Evolutionary conservation across 2,113 vertebrate species (phyloP).

Genomic region (Hippopotamus amphibius): DNA sequence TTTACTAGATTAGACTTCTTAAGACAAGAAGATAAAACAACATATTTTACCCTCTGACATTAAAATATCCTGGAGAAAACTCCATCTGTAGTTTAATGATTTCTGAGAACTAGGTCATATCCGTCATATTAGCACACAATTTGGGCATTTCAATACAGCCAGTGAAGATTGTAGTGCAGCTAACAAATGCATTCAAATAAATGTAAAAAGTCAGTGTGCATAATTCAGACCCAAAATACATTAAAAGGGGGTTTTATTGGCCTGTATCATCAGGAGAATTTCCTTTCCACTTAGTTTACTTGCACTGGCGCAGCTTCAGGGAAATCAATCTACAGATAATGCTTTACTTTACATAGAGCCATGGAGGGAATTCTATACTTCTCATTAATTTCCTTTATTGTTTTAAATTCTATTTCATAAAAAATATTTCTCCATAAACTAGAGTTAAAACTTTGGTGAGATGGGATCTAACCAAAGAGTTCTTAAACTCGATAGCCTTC

Average conservation of each 20-base stretch:
- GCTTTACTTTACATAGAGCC: slow-evolving; percentile 60
- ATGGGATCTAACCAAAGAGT: slow-evolving; percentile 16
- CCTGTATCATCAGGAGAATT: slow-evolving; percentile 59
- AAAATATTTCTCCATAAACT: slow-evolving; percentile 69
- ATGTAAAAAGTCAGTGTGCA: slow-evolving; percentile 38
- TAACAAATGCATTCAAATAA: slow-evolving; percentile 61
- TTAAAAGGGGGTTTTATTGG: slow-evolving; percentile 38
- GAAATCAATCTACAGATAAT: slow-evolving; percentile 64
- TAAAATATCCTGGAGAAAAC: slow-evolving; percentile 28
- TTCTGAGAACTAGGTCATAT: slow-evolving; percentile 55
- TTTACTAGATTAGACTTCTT: slow-evolving; percentile 42
- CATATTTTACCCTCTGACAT: slow-evolving; percentile 44
- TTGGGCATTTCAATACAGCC: background rate
- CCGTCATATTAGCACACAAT: slow-evolving; percentile 60
- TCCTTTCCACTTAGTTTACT: slow-evolving; percentile 57
- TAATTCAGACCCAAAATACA: slow-evolving; percentile 70
- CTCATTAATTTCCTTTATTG: slow-evolving; percentile 62
- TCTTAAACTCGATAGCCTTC: slow-evolving; percentile 15
- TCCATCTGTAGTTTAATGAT: slow-evolving; percentile 10
- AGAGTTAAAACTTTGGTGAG: slow-evolving; percentile 51
- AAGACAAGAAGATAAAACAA: slow-evolving; percentile 47
- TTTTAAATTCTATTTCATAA: slow-evolving; percentile 50
- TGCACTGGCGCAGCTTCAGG: background rate
- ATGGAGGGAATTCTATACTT: slow-evolving; percentile 50
- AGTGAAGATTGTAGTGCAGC: background rate